Evolutionary conservation across 1,140 invertebrate species (phyloP).

Genomic region (Drosophila guanche): DNA sequence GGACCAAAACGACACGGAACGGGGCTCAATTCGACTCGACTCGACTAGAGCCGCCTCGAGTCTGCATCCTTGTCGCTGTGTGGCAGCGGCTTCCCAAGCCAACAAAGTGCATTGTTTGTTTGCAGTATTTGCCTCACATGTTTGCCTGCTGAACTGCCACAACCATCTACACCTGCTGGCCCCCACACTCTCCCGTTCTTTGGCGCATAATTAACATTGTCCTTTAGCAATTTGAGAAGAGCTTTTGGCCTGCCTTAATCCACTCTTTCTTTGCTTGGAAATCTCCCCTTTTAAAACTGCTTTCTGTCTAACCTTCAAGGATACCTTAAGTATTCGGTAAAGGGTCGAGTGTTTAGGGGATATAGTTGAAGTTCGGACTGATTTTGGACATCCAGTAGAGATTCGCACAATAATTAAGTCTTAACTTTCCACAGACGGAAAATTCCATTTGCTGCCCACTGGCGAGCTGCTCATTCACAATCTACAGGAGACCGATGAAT

Average conservation of each 20-base stretch:
- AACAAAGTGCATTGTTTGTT: slow-evolving; percentile 81
- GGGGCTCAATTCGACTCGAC: slow-evolving; percentile 2
- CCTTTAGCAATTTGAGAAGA: slow-evolving; percentile 79
- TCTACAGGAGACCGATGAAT: slow-evolving; percentile 90
- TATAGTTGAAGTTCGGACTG: slow-evolving; percentile 5
- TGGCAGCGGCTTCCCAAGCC: slow-evolving; percentile 63
- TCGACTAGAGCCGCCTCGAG: slow-evolving; percentile 24
- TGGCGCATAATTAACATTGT: slow-evolving; percentile 81
- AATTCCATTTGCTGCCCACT: slow-evolving; percentile 91
- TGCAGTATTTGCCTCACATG: slow-evolving; percentile 77
- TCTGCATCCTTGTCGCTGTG: slow-evolving; percentile 65
- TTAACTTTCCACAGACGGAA: slow-evolving; percentile 86
- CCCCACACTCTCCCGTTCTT: slow-evolving; percentile 55
- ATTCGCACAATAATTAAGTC: slow-evolving; percentile 1
- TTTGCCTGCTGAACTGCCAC: slow-evolving; percentile 74
- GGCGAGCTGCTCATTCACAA: slow-evolving; percentile 91
- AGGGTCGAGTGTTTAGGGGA: slow-evolving; percentile 25
- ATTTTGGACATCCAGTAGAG: slow-evolving; percentile 1
- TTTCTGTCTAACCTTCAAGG: neutral
- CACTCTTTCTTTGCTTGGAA: slow-evolving; percentile 6
- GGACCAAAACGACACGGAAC: slow-evolving; percentile 25
- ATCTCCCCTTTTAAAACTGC: neutral
- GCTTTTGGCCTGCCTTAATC: slow-evolving; percentile 58
- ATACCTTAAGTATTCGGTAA: slow-evolving; percentile 18
- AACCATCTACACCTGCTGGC: slow-evolving; percentile 25